Evolutionary conservation across 1,140 invertebrate species (phyloP).

Genomic region (Caenorhabditis elegans): DNA sequence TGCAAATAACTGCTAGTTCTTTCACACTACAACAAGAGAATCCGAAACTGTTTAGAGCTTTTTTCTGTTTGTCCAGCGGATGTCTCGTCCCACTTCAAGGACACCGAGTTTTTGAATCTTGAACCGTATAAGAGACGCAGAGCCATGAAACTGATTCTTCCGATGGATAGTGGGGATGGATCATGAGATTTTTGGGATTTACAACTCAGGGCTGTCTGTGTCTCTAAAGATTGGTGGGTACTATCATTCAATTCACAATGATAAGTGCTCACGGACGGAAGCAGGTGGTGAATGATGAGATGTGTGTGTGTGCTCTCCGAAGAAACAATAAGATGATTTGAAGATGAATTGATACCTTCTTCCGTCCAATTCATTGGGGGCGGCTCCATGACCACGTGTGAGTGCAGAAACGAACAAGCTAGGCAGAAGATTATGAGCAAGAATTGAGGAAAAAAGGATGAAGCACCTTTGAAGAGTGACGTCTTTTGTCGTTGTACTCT

Average conservation of each 20-base stretch:
- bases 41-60: neutral
- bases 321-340: neutral
- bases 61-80: constrained; percentile 22
- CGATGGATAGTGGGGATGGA: neutral
- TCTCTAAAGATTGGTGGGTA: neutral
- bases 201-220: neutral
- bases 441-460: neutral
- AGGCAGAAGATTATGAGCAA: neutral
- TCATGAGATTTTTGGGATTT: constrained; percentile 9
- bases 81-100: neutral
- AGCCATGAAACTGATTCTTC: constrained; percentile 10
- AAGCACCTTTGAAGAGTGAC: neutral
- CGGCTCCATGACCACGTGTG: neutral
- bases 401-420: neutral
- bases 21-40: neutral
- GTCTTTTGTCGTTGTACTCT: neutral
- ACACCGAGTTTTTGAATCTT: constrained; percentile 6
- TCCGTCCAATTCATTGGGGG: neutral
- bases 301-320: neutral
- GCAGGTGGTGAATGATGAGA: neutral
- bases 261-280: constrained; percentile 18
- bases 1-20: neutral
- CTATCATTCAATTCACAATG: neutral
- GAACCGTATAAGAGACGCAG: constrained; percentile 28
- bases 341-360: neutral